Evolutionary conservation across 2,797 vertebrate species (phyloP).

Genomic region (Mormyrus proboscirostris): DNA sequence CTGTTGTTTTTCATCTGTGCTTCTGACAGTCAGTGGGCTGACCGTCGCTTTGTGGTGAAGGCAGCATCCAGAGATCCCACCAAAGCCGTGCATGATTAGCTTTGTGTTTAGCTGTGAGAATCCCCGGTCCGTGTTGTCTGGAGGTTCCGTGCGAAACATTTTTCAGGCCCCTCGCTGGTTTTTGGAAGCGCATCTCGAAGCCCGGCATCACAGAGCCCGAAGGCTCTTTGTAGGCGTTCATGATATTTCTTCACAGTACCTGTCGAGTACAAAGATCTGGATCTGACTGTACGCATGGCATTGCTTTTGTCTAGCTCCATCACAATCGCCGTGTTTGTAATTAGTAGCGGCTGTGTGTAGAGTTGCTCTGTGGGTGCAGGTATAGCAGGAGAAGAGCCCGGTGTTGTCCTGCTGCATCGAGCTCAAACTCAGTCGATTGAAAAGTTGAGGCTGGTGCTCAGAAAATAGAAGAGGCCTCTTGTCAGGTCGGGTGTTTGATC

Average conservation of each 20-base stretch:
- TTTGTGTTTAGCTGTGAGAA: neutral
- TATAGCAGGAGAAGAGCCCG: neutral
- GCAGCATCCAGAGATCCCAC: neutral
- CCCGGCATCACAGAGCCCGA: neutral
- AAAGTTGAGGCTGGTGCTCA: conserved; percentile 19
- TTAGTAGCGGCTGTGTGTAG: neutral
- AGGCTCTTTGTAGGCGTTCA: neutral
- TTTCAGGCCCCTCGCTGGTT: neutral
- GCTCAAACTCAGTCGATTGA: conserved; percentile 3
- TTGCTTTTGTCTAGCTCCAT: neutral
- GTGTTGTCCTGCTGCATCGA: neutral
- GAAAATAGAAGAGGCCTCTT: conserved; percentile 38
- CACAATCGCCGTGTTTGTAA: neutral
- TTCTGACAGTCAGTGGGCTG: neutral
- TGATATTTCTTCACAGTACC: neutral
- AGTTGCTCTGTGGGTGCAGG: neutral
- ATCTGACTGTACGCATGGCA: neutral
- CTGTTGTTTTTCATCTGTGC: neutral
- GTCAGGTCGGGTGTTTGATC: conserved; percentile 34
- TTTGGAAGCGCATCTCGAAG: neutral
- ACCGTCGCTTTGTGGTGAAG: neutral
- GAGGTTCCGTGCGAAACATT: neutral
- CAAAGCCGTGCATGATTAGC: neutral
- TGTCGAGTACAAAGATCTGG: neutral
- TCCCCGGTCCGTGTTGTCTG: neutral